These are phyloP conservation scores for Thera britannica DNA, from an alignment of 2,888 invertebrate species.

Conservation along the genomic window DNA sequence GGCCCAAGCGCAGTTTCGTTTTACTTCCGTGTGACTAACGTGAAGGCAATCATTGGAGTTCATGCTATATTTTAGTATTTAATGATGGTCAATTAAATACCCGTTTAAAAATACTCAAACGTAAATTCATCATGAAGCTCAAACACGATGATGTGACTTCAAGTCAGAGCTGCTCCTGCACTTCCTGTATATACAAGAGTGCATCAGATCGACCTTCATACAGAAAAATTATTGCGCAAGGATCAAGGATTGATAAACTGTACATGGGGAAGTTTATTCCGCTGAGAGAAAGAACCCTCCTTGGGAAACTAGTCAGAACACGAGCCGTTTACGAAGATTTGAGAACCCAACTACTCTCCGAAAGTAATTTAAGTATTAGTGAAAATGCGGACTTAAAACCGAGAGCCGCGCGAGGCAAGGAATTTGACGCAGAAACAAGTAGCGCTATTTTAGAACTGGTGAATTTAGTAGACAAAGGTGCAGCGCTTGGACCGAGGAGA, in stretches of 20 bases:
- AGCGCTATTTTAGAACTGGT: slow-evolving; percentile 53
- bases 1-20: slow-evolving; percentile 35
- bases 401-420: slow-evolving; percentile 26
- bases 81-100: slow-evolving; percentile 30
- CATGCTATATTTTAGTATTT: slow-evolving; percentile 28
- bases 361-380: slow-evolving; percentile 49
- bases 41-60: too few relatives aligned
- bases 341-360: slow-evolving; percentile 55
- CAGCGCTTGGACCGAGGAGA: slow-evolving; percentile 45
- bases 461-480: slow-evolving; percentile 58
- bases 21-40: slow-evolving; percentile 34
- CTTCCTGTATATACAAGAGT: slow-evolving; percentile 54
- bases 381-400: slow-evolving; percentile 46
- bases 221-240: slow-evolving; percentile 46
- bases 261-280: slow-evolving; percentile 59
- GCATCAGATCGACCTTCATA: slow-evolving; percentile 53
- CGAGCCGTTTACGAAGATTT: slow-evolving; percentile 64
- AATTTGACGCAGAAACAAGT: slow-evolving; percentile 44
- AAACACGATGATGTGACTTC: slow-evolving; percentile 39
- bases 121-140: slow-evolving; percentile 46
- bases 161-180: slow-evolving; percentile 56
- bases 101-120: slow-evolving; percentile 22
- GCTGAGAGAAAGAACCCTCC: slow-evolving; percentile 57
- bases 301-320: slow-evolving; percentile 61
- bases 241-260: slow-evolving; percentile 56